A percentile compares a stretch with the other conserved stretches of the same genome.
phyloP scores from a whole-genome alignment of 2,113 vertebrate genomes.

The Trinectes maculatus region DNA sequence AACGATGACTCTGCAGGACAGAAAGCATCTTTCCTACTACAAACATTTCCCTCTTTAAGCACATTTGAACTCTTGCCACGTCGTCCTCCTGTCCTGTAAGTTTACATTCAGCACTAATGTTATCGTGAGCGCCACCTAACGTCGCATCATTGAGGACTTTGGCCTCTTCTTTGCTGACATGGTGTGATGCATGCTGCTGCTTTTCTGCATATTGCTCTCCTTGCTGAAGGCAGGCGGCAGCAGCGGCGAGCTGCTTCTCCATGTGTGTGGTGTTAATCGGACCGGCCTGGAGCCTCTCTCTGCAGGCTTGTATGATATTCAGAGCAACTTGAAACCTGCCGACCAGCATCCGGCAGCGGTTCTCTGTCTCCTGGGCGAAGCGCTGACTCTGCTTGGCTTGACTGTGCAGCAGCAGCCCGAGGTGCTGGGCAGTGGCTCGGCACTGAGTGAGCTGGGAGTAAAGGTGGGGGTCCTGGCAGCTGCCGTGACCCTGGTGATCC shows the following conservation, averaged over 20 bases:
- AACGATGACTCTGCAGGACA: conserved; percentile 78
- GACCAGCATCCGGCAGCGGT: conserved; percentile 77
- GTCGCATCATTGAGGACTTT: conserved; percentile 55
- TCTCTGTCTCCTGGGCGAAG: conserved; percentile 68
- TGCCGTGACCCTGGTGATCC: conserved; percentile 83
- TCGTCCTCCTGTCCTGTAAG: conserved; percentile 44
- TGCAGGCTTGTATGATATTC: conserved; percentile 83
- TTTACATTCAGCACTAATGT: background rate
- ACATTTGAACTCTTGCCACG: conserved; percentile 75
- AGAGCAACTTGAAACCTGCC: conserved; percentile 82
- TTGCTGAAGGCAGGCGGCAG: conserved; percentile 77
- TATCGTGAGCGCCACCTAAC: conserved; percentile 38
- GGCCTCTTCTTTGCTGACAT: conserved; percentile 41
- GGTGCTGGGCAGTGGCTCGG: conserved; percentile 79
- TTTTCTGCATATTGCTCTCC: conserved; percentile 44
- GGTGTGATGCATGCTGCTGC: conserved; percentile 56
- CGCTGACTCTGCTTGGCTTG: conserved; percentile 78
- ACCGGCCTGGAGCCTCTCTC: conserved; percentile 77
- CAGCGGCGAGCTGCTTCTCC: conserved; percentile 75
- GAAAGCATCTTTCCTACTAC: conserved; percentile 84
- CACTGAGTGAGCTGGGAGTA: conserved; percentile 84
- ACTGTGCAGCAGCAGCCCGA: conserved; percentile 87
- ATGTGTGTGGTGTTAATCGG: conserved; percentile 61
- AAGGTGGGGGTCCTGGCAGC: conserved; percentile 77
- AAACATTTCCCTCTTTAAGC: conserved; percentile 83